These are phyloP conservation scores for Drosophila pullipes DNA, from an alignment of 2,888 invertebrate species.

Conservation along the genomic window DNA sequence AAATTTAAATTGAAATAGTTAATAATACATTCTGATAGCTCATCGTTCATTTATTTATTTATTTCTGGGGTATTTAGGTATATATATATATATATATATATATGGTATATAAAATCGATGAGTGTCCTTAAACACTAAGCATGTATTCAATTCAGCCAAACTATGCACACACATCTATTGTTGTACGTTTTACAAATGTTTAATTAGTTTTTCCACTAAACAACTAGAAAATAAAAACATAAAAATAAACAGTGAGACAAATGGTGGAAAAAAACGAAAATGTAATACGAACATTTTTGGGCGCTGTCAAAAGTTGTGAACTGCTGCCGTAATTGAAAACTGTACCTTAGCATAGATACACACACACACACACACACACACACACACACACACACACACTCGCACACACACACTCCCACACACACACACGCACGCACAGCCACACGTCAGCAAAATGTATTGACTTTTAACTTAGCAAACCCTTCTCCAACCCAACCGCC, in stretches of 20 bases:
- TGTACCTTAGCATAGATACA: slow-evolving; percentile 64
- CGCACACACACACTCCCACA: slow-evolving; percentile 11
- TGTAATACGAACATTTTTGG: slow-evolving; percentile 39
- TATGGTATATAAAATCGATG: background rate
- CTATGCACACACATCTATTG: background rate
- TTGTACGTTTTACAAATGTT: background rate
- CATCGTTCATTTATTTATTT: background rate
- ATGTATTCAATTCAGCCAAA: background rate
- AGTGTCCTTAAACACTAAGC: background rate
- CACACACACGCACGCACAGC: slow-evolving; percentile 15
- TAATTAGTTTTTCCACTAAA: slow-evolving; percentile 24
- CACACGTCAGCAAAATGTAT: slow-evolving; percentile 75
- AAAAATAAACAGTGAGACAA: background rate
- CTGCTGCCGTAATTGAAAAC: slow-evolving; percentile 76
- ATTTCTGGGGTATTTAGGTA: background rate
- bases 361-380: slow-evolving; percentile 10
- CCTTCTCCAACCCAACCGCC: slow-evolving; percentile 33
- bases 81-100: background rate
- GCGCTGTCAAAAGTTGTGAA: slow-evolving; percentile 72
- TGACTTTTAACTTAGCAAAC: slow-evolving; percentile 75
- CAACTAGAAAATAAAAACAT: background rate
- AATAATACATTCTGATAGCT: background rate
- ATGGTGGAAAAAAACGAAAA: slow-evolving; percentile 9
- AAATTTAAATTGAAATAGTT: background rate
- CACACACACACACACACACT: slow-evolving; percentile 4